phyloP scores from a whole-genome alignment of 2,113 vertebrate species.

The Lota lota region DNA sequence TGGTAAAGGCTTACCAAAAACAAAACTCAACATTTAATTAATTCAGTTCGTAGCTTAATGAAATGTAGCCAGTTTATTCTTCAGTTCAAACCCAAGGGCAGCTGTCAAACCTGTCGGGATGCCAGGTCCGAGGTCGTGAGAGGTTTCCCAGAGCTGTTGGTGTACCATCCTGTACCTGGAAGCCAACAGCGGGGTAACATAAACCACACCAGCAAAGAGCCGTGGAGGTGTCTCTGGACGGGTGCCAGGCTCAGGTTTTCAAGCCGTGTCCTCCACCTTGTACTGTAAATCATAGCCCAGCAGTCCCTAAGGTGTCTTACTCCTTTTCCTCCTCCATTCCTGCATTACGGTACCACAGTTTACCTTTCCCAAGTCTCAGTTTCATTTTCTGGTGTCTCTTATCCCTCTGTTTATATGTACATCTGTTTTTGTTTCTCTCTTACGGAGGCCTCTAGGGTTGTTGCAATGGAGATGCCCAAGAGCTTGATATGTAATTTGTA shows the following conservation, averaged over 20 bases:
- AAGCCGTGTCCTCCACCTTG: background rate
- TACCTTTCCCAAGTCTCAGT: background rate
- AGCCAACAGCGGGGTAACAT: slow-evolving; percentile 38
- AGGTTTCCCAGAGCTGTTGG: slow-evolving; percentile 6
- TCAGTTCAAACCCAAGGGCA: slow-evolving; percentile 5
- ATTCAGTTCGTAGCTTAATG: background rate
- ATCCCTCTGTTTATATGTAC: too few relatives aligned
- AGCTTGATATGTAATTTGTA: background rate
- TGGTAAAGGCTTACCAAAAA: slow-evolving; percentile 16
- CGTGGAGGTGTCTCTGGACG: slow-evolving; percentile 31
- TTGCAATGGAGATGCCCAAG: slow-evolving; percentile 5
- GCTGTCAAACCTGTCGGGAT: slow-evolving; percentile 9
- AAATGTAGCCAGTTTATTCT: slow-evolving; percentile 5
- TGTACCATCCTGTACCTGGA: slow-evolving; percentile 19
- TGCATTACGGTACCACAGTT: background rate
- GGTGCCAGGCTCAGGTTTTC: slow-evolving; percentile 8
- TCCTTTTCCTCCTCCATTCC: slow-evolving; percentile 11
- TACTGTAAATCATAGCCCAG: slow-evolving; percentile 22
- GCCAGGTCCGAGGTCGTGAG: slow-evolving; percentile 16
- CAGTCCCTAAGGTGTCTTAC: background rate
- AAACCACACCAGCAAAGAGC: slow-evolving; percentile 28
- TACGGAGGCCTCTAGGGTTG: background rate
- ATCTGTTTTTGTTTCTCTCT: background rate
- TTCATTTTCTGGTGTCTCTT: too few relatives aligned
- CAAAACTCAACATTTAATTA: slow-evolving; percentile 12